A percentile compares a stretch with the other conserved stretches of the same genome.
Evolutionary conservation across 2,797 vertebrate species (phyloP).

Genomic region (Paguma larvata): DNA sequence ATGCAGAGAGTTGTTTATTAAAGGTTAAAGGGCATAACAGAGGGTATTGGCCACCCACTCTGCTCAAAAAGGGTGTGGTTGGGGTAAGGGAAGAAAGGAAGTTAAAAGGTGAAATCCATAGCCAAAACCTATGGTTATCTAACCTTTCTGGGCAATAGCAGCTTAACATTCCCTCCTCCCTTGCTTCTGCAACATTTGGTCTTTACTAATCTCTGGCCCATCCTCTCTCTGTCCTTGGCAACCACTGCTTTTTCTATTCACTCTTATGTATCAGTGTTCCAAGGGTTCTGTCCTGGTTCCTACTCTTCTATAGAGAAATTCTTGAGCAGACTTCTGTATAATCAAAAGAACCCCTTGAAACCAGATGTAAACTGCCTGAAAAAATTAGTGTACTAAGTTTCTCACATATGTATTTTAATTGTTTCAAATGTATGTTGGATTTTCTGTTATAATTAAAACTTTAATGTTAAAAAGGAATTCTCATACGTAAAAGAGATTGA

Average conservation of each 20-base stretch:
- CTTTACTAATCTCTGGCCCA: not conserved
- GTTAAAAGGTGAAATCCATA: not conserved
- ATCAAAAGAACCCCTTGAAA: not conserved
- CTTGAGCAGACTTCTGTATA: not conserved
- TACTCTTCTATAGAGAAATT: not conserved
- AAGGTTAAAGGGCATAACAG: not conserved
- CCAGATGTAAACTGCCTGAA: not conserved
- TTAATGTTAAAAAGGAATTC: not conserved
- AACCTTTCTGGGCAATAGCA: not conserved
- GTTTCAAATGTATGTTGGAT: not conserved
- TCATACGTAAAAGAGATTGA: not conserved
- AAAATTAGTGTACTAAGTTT: not conserved
- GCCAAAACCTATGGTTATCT: not conserved
- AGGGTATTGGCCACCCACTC: not conserved
- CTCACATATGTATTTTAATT: not conserved
- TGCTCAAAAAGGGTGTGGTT: not conserved
- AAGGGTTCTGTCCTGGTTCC: not conserved
- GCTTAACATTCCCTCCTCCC: not conserved
- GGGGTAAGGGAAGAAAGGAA: not conserved
- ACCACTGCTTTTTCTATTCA: not conserved
- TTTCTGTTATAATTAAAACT: slow-evolving; percentile 14
- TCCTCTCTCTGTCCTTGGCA: not conserved
- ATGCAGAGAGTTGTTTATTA: not conserved
- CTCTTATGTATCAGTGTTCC: not conserved
- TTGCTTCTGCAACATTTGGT: not conserved